Percentiles rank a stretch among this genome's conserved stretches.
Conservation (phyloP, 2,113 vertebrate genomes). For the Podilymbus podiceps region DNA sequence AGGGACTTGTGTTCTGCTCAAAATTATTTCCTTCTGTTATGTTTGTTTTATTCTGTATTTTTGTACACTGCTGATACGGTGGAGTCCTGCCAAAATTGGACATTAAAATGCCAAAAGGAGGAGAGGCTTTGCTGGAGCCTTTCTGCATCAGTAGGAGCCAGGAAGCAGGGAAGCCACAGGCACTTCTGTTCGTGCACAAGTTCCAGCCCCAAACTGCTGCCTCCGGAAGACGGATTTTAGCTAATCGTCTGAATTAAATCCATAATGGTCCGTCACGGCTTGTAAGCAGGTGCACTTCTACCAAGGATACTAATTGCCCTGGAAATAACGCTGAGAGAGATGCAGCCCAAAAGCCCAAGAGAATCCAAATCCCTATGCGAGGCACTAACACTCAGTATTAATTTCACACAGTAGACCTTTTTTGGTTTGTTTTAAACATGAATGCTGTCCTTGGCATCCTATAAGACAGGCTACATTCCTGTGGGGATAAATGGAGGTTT, state of each 20-base stretch:
- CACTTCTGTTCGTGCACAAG: background rate
- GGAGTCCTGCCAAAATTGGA: background rate
- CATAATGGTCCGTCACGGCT: background rate
- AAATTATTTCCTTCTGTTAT: background rate
- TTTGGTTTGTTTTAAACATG: constrained; percentile 25
- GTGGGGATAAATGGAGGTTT: constrained; percentile 31
- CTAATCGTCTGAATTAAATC: background rate
- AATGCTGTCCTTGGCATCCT: constrained; percentile 34
- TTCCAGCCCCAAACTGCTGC: background rate
- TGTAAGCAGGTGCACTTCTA: constrained; percentile 2
- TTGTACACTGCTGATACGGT: rapidly evolving
- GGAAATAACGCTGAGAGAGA: background rate
- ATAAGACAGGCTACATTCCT: background rate
- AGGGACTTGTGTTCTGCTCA: background rate
- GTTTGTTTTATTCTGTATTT: background rate
- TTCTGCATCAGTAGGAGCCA: background rate
- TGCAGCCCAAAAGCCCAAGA: background rate
- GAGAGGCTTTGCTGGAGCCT: background rate
- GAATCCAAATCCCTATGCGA: background rate
- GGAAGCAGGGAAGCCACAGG: background rate
- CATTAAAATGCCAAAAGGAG: background rate
- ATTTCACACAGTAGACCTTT: constrained; percentile 38
- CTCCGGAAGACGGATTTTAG: background rate
- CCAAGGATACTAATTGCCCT: background rate
- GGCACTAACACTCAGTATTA: background rate